Evolutionary conservation across 2,113 vertebrate species (phyloP).

Genomic region (Macaca mulatta): DNA sequence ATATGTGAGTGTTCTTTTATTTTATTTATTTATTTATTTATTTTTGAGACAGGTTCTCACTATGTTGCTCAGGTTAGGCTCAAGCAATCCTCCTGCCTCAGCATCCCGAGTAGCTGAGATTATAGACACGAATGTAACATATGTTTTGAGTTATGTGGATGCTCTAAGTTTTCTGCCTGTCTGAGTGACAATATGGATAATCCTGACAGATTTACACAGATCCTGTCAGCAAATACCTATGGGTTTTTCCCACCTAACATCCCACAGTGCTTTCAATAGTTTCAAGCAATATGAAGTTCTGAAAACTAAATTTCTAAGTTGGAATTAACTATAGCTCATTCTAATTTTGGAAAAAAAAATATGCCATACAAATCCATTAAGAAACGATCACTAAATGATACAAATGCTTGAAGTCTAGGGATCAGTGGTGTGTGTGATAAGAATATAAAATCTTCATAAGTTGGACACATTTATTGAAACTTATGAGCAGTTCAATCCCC

Average conservation of each 20-base stretch:
- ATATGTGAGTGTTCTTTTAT: too few species aligned
- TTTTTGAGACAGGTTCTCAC: too few species aligned
- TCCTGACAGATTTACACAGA: not conserved
- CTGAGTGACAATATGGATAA: not conserved
- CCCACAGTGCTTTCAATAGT: not conserved
- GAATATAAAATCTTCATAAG: not conserved
- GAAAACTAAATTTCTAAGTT: not conserved
- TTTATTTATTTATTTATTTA: too few species aligned
- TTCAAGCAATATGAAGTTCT: not conserved
- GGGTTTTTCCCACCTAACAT: not conserved
- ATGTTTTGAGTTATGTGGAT: not conserved
- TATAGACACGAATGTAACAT: not conserved
- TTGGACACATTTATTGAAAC: not conserved
- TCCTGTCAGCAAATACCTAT: not conserved
- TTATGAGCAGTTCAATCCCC: not conserved
- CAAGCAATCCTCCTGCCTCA: too few species aligned
- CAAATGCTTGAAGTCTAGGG: not conserved
- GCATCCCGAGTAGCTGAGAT: too few species aligned
- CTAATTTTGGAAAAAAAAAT: constrained; percentile 40
- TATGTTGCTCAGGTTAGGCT: too few species aligned
- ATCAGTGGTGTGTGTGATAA: not conserved
- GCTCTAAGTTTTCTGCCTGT: not conserved
- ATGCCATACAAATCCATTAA: not conserved
- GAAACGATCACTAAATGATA: not conserved
- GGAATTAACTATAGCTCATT: not conserved